Conservation (phyloP, 2,888 invertebrate species). For the Microctonus brassicae region DNA sequence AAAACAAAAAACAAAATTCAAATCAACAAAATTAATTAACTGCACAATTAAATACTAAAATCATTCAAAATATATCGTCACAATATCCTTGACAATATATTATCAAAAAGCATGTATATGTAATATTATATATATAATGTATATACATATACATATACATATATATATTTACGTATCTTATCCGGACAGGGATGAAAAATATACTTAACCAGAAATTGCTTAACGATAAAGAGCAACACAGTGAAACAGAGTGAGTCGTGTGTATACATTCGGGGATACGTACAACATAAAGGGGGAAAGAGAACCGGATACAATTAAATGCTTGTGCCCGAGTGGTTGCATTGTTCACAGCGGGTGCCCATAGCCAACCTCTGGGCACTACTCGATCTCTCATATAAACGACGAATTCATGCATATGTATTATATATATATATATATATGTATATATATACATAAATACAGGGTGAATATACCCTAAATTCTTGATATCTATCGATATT, state of each 20-base stretch:
- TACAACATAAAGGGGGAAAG: constrained; percentile 23
- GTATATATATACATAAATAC: constrained; percentile 6
- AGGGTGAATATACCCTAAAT: constrained; percentile 14
- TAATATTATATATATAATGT: too few relatives aligned
- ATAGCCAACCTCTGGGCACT: constrained; percentile 20
- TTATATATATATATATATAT: background rate
- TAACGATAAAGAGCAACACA: constrained; percentile 57
- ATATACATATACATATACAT: too few relatives aligned
- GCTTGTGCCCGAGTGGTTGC: constrained; percentile 56
- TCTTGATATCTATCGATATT: constrained; percentile 28
- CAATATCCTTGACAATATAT: too few relatives aligned
- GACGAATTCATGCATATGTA: constrained; percentile 41
- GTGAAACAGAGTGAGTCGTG: constrained; percentile 18
- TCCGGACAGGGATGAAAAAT: constrained; percentile 9
- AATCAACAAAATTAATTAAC: too few relatives aligned
- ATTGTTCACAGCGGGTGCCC: constrained; percentile 50
- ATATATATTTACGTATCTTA: background rate
- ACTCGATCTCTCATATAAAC: too few relatives aligned
- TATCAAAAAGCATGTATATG: too few relatives aligned
- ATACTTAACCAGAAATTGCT: constrained; percentile 59
- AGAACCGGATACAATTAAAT: constrained; percentile 61
- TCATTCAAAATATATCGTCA: too few relatives aligned
- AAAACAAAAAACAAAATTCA: too few relatives aligned
- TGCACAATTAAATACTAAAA: too few relatives aligned
- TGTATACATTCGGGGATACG: constrained; percentile 2